Conservation (phyloP, 2,888 invertebrate genomes). For the Caprella mutica region DNA sequence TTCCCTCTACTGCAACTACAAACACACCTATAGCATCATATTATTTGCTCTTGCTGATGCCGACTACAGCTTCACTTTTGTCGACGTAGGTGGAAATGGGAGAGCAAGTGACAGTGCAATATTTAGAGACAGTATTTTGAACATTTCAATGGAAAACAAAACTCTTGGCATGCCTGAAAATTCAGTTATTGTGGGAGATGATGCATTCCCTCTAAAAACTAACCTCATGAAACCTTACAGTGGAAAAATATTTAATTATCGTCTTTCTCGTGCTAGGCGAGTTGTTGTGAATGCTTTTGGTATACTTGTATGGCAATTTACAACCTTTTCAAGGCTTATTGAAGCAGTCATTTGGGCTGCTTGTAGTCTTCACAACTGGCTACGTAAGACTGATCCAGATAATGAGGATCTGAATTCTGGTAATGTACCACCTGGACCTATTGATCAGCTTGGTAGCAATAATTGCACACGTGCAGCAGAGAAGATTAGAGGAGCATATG, state of each 20-base stretch:
- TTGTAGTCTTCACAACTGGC: conserved; percentile 6
- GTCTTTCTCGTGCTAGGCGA: not conserved
- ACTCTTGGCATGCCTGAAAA: not conserved
- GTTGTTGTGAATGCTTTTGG: conserved; percentile 1
- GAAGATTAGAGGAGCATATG: not conserved
- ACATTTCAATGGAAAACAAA: not conserved
- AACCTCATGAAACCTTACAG: conserved; percentile 4
- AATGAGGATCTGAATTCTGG: not conserved
- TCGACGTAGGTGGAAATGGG: conserved; percentile 6
- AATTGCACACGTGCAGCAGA: not conserved
- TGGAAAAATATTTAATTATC: not conserved
- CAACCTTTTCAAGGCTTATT: not conserved
- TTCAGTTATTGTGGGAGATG: conserved; percentile 1
- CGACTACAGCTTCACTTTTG: conserved; percentile 1
- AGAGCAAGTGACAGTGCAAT: conserved; percentile 2
- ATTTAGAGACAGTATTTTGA: conserved; percentile 1
- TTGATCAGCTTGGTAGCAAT: not conserved
- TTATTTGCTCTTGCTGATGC: no score
- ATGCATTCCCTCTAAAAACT: not conserved
- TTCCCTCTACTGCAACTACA: no score
- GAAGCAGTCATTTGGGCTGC: not conserved
- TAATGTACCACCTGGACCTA: conserved; percentile 4
- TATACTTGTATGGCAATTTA: conserved; percentile 1
- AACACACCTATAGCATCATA: no score
- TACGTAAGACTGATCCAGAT: conserved; percentile 1